Base-by-base conservation (phyloP, 2,797 vertebrate species). In the Phrynocephalus guinanensis region DNA sequence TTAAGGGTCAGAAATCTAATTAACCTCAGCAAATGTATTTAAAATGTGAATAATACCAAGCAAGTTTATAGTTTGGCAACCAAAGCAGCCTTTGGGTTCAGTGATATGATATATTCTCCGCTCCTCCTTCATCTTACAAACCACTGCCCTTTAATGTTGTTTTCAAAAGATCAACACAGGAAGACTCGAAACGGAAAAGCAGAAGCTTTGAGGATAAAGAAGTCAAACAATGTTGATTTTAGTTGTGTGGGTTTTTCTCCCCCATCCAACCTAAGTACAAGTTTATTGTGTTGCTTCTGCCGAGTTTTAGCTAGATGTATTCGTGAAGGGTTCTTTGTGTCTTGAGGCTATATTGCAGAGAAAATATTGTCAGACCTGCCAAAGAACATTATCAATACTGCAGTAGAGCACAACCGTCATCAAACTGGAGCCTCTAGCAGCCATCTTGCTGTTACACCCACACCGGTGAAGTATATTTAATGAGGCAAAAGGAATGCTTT, bases 1-100 rank as follows among this genome's bases (percentile, higher is more conserved):
- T 93, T 91, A 88, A 5, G 95, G 97, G 95, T 97, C 90, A 90
- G 91, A 95, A 96, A 96, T 96, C 93, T 97, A 96, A 97, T 97
- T 97, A 97, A 97, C 96, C 95, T 86, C 86, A 90, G 91, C 91
- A 92, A 95, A 92, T 95, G 92, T 86, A 89, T 92, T 95, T 93
- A 90, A 95, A 95, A 89, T 88, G 90, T 88, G 91, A 91, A 89
- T 92, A 93, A 93, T 83, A 85, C 73, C 67, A 93, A 90, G 68
- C 81, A 85, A 91, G 89, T 90, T 90, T 93, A 92, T 91, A 78
- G 60, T 63, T 72, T 93, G 93, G 90, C 85, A 73, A 87, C 90
- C 72, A n/a, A 33, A 87, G 86, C 88, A 81, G 84, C 28, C 72
- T 82, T 91, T 88, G 73, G 83, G 81, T 79, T 88, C 72, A 67